phyloP scores from a whole-genome alignment of 2,113 vertebrate species.

The Chloropsis cyanopogon region DNA sequence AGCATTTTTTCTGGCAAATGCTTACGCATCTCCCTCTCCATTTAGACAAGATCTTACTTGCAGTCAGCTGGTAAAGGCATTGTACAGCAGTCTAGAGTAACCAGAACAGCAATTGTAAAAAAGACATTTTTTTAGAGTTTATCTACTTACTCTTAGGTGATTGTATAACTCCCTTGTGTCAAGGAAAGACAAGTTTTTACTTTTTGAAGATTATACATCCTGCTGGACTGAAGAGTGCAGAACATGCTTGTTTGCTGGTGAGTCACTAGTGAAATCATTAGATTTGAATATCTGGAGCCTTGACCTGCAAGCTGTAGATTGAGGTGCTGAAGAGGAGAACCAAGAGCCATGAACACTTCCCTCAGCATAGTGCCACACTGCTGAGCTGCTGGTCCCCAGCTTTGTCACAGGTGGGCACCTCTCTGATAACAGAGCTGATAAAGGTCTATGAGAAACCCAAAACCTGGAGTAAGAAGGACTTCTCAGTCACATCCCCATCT shows the following conservation, averaged over 20 bases:
- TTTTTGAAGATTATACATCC: background rate
- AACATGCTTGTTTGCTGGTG: background rate
- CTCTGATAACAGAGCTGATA: background rate
- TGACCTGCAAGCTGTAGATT: background rate
- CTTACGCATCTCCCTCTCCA: background rate
- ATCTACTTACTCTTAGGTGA: background rate
- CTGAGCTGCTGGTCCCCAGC: background rate
- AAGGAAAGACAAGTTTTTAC: background rate
- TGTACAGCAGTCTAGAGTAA: background rate
- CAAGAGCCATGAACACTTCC: background rate
- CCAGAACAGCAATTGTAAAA: background rate
- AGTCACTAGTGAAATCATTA: background rate
- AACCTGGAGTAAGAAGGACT: background rate
- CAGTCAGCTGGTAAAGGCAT: background rate
- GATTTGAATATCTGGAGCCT: background rate
- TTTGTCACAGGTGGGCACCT: accelerated
- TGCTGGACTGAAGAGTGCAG: background rate
- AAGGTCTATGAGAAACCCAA: background rate
- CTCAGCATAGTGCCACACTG: accelerated
- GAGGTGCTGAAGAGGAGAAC: background rate
- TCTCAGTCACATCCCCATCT: accelerated
- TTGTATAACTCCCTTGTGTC: background rate
- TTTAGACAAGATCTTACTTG: background rate
- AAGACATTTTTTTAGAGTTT: background rate
- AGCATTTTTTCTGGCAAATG: background rate